Conservation (phyloP, 2,113 vertebrate genomes). For the Pseudopipra pipra region DNA sequence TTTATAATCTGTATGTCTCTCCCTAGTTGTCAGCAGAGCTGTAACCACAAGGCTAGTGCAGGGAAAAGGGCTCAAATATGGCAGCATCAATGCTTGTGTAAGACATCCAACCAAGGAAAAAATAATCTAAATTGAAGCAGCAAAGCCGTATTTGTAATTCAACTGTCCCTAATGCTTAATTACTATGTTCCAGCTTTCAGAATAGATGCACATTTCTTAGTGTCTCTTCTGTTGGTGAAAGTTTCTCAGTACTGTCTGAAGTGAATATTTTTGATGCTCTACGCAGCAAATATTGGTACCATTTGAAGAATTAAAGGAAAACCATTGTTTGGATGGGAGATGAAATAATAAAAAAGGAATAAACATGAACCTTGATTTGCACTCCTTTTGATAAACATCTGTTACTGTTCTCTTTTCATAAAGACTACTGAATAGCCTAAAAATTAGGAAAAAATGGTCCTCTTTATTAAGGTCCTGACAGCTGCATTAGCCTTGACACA, state of each 20-base stretch:
- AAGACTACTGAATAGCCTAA: background rate
- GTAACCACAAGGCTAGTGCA: background rate
- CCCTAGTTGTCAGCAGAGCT: background rate
- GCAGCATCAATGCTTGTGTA: background rate
- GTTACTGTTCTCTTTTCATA: background rate
- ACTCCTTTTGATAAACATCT: background rate
- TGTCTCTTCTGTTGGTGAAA: background rate
- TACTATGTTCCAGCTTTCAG: background rate
- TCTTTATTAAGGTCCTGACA: background rate
- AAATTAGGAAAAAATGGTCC: background rate
- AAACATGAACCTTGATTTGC: background rate
- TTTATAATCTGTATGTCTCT: background rate
- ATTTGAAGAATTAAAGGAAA: background rate
- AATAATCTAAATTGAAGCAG: background rate
- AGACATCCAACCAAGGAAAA: background rate
- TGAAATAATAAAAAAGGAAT: background rate
- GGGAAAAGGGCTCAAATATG: background rate
- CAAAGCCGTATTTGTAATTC: background rate
- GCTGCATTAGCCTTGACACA: slow-evolving; percentile 11
- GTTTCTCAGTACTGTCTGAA: background rate
- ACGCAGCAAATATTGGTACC: background rate
- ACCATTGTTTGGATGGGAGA: background rate
- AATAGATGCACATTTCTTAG: background rate
- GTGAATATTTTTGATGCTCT: background rate
- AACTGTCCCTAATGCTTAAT: background rate